Evolutionary conservation across 1,140 invertebrate genomes (phyloP).

Genomic region (Sycophila sp.): DNA sequence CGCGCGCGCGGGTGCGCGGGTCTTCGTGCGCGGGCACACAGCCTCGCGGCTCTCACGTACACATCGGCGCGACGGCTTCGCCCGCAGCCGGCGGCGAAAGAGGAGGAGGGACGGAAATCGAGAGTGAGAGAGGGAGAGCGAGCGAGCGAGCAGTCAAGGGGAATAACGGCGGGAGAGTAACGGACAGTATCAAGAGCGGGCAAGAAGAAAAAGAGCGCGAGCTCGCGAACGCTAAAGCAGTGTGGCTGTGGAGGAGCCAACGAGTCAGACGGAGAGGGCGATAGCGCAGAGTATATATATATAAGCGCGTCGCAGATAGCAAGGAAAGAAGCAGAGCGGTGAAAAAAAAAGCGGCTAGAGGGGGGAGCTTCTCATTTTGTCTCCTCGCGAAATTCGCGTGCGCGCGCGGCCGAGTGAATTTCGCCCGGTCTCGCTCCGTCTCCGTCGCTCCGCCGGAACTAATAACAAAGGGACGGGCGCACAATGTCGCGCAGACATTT

Average conservation of each 20-base stretch:
- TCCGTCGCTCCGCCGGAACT: constrained; percentile 12
- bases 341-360: not conserved
- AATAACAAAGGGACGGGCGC: constrained; percentile 33
- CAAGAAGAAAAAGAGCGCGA: constrained; percentile 16
- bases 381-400: constrained; percentile 25
- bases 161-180: constrained; percentile 31
- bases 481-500: constrained; percentile 24
- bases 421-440: too few species aligned
- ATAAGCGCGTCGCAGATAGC: not conserved
- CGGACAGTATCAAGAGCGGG: constrained; percentile 34
- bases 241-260: not conserved
- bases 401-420: constrained; percentile 31
- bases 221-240: not conserved
- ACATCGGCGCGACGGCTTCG: not conserved
- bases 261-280: not conserved
- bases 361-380: constrained; percentile 28
- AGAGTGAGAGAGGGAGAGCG: constrained; percentile 5
- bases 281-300: not conserved
- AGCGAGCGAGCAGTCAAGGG: constrained; percentile 5
- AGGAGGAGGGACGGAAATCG: constrained; percentile 14
- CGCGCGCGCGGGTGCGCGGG: not conserved
- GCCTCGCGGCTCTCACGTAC: not conserved
- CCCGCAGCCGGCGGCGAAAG: not conserved
- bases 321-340: not conserved
- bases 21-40: not conserved